Base-by-base conservation (phyloP, 2,888 invertebrate genomes). In the Brachynemurus nebulosus region DNA sequence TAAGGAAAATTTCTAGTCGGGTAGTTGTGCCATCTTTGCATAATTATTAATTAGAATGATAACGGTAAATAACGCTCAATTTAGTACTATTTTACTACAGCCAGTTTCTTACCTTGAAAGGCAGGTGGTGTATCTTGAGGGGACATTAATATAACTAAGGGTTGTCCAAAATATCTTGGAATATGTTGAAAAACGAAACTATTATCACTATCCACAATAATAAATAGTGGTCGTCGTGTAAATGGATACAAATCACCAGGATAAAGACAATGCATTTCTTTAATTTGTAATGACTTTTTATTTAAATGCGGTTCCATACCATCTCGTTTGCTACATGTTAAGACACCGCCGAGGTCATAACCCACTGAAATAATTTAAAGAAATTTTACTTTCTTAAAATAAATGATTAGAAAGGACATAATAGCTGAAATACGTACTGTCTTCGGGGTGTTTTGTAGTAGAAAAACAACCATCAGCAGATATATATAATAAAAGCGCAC, bases 191-290 rank as follows among this genome's bases (percentile, higher is more conserved):
- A 91, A 52, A 88, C 85, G 64, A 82, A 84, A 58, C 91, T 91
- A 69, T 93, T 95, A 68, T 93, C 90, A 52, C 93, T 93, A 65
- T 96, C 96, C 53, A 96, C 82, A 51, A 96, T 85, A 47, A 95
- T 74, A 68, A 95, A 91, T 49, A 95, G 71, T 23, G 96, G 95
- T 58, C 88, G 81, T 54, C 96, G 75, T 14, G 91, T 90, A 68
- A 86, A 95, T 2, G 93, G 88, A 63, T 86, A 85, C 49, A 96
- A 67, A 65, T 96, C 96, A 48, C 91, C 93, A 21, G 95, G 95
- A 64, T 93, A 89, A 51, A 96, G 71, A 62, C 86, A 82, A 61
- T 81, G 80, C 37, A 73, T 74, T 59, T 84, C 83, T 61, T 80
- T 84, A 51, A 67, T 65, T 55, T 70, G 69, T 42, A 58, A 63